A percentile compares a stretch with the other conserved stretches of the same genome.
These are phyloP conservation scores for Bellardia bayeri DNA, from an alignment of 2,888 invertebrate genomes.

Conservation along the genomic window DNA sequence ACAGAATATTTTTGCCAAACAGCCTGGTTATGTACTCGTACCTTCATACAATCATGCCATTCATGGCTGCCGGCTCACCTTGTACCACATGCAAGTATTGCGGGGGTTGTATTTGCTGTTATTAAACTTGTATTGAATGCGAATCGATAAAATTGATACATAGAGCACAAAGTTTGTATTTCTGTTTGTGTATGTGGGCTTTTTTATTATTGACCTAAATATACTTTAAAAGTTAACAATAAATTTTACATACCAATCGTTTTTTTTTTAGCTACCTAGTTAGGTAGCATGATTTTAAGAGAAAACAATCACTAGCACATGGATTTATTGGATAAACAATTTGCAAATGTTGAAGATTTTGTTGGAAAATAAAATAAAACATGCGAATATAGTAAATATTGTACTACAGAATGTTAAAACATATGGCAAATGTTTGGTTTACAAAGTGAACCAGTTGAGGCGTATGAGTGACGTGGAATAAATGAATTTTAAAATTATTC, in stretches of 20 bases:
- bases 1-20: conserved; percentile 48
- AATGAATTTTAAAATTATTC: conserved; percentile 43
- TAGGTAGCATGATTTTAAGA: background rate
- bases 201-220: conserved; percentile 66
- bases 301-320: conserved; percentile 33
- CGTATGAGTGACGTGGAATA: conserved; percentile 34
- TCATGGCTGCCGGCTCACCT: conserved; percentile 23
- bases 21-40: conserved; percentile 8
- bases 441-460: background rate
- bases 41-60: background rate
- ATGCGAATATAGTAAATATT: conserved; percentile 17
- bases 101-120: conserved; percentile 7
- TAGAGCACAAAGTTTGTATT: conserved; percentile 30
- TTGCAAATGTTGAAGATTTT: conserved; percentile 50
- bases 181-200: background rate
- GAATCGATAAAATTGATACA: conserved; percentile 63
- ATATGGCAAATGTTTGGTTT: background rate
- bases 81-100: background rate
- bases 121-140: conserved; percentile 32
- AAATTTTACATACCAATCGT: conserved; percentile 50
- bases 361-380: conserved; percentile 4
- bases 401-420: background rate
- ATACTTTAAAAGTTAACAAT: conserved; percentile 63
- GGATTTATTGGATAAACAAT: conserved; percentile 58
- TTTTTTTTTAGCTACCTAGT: background rate